Evolutionary conservation across 2,113 vertebrate genomes (phyloP), one percentile per base, ranked within the genome.

Genomic region (Dipodomys merriami): DNA sequence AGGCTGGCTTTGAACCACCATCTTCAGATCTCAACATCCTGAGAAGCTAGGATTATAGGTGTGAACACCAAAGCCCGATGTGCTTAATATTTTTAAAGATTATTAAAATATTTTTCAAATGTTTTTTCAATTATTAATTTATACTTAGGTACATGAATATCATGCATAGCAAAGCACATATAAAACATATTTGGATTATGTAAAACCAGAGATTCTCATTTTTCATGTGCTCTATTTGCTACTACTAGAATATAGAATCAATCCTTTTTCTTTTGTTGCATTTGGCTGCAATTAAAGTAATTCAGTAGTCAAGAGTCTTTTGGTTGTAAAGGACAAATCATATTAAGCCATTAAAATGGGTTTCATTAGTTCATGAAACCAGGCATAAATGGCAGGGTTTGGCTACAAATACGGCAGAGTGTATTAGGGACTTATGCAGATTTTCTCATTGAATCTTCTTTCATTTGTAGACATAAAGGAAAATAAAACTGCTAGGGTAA

Each of bases 41-140:
- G 39, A 39, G 39, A 39, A 39, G 39, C 39, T 39, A 39, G 39
- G 39, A 39, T 39, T 39, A 39, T 39, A 39, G 39, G 39, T 39
- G 39, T 39, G 39, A 39, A 5, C 39, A 39, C 39, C 39, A 39
- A 39, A 5, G 39, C 39, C 39, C 5, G 39, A 39, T 39, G 3
- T 39, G 27, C 27, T 65, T 86, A 62, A 80, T 65, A 27, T 44
- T 86, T 92, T 74, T n/a, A 1, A 89, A 81, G n/a, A 74, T 91
- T 46, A 93, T 94, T 87, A 83, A 82, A 94, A 91, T 87, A 92
- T 46, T 91, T 83, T 67, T 23, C n/a, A 91, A 85, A 94, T 78
- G 13, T 19, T 81, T 88, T 86, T 29, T 64, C n/a, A 39, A 74
- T 22, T 79, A 94, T 78, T 69, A 76, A 91, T 86, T 84, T 23